Evolutionary conservation across 35 echinoderm and acorn worm species (phyloP).

Genomic region (Nesometra sesokonis): DNA sequence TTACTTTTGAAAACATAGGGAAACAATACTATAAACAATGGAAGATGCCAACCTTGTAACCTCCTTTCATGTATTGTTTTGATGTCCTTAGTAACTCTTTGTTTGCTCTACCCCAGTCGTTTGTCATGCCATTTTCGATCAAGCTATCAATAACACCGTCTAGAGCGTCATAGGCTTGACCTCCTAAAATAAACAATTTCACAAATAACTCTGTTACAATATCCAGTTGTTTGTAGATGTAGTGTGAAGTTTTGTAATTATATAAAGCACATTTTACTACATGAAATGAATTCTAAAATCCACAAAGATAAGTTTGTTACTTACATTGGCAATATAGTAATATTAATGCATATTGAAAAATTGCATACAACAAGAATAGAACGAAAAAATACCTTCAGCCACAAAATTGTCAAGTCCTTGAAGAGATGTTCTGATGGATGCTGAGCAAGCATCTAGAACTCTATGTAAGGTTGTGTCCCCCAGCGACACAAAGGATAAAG

Average conservation of each 20-base stretch:
- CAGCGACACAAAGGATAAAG: not conserved
- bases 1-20: no score
- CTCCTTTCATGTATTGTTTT: not conserved
- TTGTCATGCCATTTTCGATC: not conserved
- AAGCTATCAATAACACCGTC: constrained; percentile 3
- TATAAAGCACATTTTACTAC: no score
- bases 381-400: not conserved
- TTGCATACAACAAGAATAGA: no score
- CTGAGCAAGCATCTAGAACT: not conserved
- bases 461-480: not conserved
- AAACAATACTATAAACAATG: no score
- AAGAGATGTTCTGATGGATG: not conserved
- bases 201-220: no score
- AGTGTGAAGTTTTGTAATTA: no score
- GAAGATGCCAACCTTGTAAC: constrained; percentile 5
- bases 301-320: no score
- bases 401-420: constrained; percentile 5
- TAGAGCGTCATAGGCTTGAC: not conserved
- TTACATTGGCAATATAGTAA: no score
- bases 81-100: not conserved
- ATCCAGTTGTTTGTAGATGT: no score
- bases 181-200: not conserved
- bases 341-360: no score
- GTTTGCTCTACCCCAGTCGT: not conserved
- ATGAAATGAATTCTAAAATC: no score